A percentile compares a stretch with the other conserved stretches of the same genome.
phyloP scores from a whole-genome alignment of 2,888 invertebrate species.

The Harmothoe impar region DNA sequence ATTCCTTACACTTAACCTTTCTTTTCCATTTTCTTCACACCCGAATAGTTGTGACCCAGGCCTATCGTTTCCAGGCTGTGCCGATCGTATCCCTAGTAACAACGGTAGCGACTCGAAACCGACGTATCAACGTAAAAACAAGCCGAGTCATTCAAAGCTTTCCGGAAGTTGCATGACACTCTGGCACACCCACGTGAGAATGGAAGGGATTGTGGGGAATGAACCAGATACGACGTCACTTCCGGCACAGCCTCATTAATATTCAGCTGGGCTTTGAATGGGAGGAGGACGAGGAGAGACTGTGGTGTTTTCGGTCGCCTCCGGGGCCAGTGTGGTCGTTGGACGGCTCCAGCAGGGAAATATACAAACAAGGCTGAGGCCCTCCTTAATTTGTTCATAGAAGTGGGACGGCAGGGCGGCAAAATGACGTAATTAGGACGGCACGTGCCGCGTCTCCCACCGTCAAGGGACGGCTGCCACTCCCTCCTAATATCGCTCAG shows the following conservation, averaged over 20 bases:
- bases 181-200: not conserved
- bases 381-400: not conserved
- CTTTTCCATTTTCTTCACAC: no score
- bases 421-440: constrained; percentile 28
- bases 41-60: no score
- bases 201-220: not conserved
- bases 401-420: not conserved
- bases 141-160: not conserved
- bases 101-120: not conserved
- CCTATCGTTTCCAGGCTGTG: no score
- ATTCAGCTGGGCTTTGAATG: not conserved
- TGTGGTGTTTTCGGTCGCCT: no score
- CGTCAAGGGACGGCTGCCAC: not conserved
- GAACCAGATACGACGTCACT: constrained; percentile 16
- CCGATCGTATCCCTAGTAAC: not conserved
- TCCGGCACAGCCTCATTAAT: not conserved
- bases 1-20: no score
- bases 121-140: not conserved
- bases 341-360: not conserved
- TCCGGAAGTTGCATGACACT: constrained; percentile 3
- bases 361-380: not conserved
- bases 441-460: not conserved
- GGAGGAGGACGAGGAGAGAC: not conserved
- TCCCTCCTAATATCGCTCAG: not conserved
- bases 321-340: not conserved